Conservation (phyloP, 1,140 invertebrate species). For the Listronotus oregonensis region DNA sequence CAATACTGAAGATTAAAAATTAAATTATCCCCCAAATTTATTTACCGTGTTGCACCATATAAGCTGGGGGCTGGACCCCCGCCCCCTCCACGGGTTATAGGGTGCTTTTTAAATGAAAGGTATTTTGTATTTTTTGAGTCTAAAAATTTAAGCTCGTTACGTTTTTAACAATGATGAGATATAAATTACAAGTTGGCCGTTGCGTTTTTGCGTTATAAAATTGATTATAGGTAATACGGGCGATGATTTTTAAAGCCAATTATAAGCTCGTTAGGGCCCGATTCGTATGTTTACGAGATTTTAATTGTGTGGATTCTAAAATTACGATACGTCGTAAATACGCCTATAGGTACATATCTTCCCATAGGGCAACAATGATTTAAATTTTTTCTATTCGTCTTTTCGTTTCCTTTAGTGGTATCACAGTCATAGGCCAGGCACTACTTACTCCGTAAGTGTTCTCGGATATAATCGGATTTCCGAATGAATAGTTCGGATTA, state of each 20-base stretch:
- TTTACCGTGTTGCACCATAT: neutral
- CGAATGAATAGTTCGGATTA: too few relatives aligned
- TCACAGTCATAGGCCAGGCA: too few relatives aligned
- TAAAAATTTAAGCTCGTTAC: conserved; percentile 10
- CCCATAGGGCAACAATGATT: too few relatives aligned
- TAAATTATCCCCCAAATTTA: neutral
- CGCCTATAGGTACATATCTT: neutral
- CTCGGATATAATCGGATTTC: too few relatives aligned
- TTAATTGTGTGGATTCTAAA: conserved; percentile 36
- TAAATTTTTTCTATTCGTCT: too few relatives aligned
- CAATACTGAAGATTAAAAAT: too few relatives aligned
- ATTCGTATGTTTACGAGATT: conserved; percentile 38
- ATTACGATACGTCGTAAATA: conserved; percentile 32
- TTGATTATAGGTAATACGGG: conserved; percentile 47
- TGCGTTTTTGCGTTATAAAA: conserved; percentile 42
- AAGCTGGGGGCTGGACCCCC: too few relatives aligned
- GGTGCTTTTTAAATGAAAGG: neutral
- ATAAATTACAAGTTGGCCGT: conserved; percentile 40
- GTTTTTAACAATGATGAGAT: conserved; percentile 41
- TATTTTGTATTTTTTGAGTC: neutral
- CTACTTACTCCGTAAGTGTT: too few relatives aligned
- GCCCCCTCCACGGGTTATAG: too few relatives aligned
- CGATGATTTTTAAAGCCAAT: conserved; percentile 46
- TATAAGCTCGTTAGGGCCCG: conserved; percentile 42
- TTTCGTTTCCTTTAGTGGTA: too few relatives aligned